Evolutionary conservation across 2,888 invertebrate genomes (phyloP).

Genomic region (Amphipoea oculea): DNA sequence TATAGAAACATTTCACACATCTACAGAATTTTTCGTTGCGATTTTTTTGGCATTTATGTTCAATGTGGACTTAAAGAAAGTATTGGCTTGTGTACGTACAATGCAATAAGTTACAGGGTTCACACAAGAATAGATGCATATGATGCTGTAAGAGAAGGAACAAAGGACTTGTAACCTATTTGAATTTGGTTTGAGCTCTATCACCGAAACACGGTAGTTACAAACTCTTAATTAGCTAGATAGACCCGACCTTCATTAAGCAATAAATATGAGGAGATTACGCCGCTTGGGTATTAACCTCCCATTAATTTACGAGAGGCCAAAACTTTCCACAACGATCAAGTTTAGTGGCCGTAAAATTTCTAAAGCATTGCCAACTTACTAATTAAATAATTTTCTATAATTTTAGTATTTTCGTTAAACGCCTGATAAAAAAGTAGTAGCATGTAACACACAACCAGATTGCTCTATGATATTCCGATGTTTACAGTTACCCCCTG

Average conservation of each 20-base stretch:
- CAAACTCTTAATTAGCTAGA: slow-evolving; percentile 35
- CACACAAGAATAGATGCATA: too few relatives aligned
- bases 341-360: background rate
- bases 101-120: background rate
- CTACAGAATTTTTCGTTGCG: background rate
- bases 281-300: slow-evolving; percentile 10
- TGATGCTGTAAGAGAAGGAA: background rate
- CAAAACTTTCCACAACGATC: slow-evolving; percentile 13
- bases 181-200: background rate
- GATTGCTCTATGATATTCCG: too few relatives aligned
- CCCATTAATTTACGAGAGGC: slow-evolving; percentile 1
- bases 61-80: background rate
- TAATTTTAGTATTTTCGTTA: background rate
- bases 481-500: too few relatives aligned
- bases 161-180: background rate
- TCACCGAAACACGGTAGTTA: slow-evolving; percentile 1
- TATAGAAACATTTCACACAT: background rate
- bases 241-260: slow-evolving; percentile 36
- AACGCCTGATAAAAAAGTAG: slow-evolving; percentile 23
- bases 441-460: background rate
- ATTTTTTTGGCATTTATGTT: background rate
- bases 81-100: background rate
- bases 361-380: background rate
- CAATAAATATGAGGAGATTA: slow-evolving; percentile 26
- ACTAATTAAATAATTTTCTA: background rate